A percentile compares a stretch with the other conserved stretches of the same genome.
Evolutionary conservation across 2,113 vertebrate species (phyloP).

Genomic region (Progne subis): DNA sequence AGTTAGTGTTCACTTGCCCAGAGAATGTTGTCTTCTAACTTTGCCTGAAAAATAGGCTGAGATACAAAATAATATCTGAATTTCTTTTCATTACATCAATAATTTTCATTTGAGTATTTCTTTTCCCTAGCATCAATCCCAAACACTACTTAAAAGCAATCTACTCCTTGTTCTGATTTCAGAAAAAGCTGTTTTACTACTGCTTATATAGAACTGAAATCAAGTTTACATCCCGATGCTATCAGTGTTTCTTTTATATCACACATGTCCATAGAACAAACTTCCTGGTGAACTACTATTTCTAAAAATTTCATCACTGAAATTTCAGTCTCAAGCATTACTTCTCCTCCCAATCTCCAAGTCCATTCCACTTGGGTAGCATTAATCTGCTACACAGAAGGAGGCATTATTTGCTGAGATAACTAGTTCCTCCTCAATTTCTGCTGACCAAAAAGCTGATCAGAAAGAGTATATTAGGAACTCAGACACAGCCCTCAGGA

Average conservation of each 20-base stretch:
- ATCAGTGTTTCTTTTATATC: conserved; percentile 54
- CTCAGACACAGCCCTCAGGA: background rate
- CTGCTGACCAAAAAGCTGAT: background rate
- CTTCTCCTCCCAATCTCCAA: conserved; percentile 37
- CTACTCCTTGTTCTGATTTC: conserved; percentile 10
- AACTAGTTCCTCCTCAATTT: background rate
- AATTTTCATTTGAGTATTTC: conserved; percentile 38
- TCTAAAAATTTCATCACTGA: conserved; percentile 37
- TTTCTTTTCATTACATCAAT: background rate
- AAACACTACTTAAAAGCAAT: conserved; percentile 23
- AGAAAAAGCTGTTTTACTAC: conserved; percentile 36
- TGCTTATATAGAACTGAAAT: conserved; percentile 25
- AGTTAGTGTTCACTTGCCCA: background rate
- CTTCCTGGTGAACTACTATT: conserved; percentile 13
- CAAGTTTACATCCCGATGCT: background rate
- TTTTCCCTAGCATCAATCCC: background rate
- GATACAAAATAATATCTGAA: background rate
- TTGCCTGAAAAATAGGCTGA: background rate
- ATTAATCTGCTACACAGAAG: conserved; percentile 47
- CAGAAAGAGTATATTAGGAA: background rate
- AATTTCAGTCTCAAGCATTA: conserved; percentile 56
- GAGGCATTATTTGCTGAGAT: conserved; percentile 53
- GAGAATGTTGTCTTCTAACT: background rate
- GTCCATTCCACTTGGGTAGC: conserved; percentile 19
- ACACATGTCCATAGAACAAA: background rate